These are phyloP conservation scores for Julus scandinavius DNA, from an alignment of 2,888 invertebrate genomes.

Conservation along the genomic window DNA sequence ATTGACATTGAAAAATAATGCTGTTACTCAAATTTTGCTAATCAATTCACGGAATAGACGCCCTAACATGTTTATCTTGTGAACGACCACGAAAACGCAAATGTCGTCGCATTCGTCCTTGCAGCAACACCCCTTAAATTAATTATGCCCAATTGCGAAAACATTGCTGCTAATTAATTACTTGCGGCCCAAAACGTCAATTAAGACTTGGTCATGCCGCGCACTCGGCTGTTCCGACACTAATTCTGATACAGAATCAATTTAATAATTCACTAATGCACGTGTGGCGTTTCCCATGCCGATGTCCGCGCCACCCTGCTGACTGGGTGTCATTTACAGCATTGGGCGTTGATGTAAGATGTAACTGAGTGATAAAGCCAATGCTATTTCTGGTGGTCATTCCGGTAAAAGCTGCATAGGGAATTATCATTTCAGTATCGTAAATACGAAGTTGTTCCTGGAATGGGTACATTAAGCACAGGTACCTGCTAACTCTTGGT, in stretches of 20 bases:
- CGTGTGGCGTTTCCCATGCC: background rate
- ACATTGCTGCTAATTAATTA: slow-evolving; percentile 5
- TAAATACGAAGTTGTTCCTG: background rate
- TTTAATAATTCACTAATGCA: slow-evolving; percentile 42
- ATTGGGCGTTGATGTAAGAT: slow-evolving; percentile 13
- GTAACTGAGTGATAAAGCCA: background rate
- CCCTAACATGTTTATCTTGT: background rate
- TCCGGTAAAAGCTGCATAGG: background rate
- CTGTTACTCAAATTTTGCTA: background rate
- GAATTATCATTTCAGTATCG: background rate
- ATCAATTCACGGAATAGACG: background rate
- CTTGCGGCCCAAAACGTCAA: background rate
- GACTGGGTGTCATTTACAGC: background rate
- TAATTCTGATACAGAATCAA: slow-evolving; percentile 39
- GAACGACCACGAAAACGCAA: background rate
- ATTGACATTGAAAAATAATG: background rate
- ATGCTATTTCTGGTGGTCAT: slow-evolving; percentile 8
- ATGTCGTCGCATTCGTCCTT: background rate
- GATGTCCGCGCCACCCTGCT: background rate
- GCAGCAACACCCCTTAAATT: background rate
- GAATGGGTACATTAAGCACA: background rate
- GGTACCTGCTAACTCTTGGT: background rate
- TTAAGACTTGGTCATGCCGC: slow-evolving; percentile 7
- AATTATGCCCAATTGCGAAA: slow-evolving; percentile 27
- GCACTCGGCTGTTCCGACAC: background rate